Evolutionary conservation across 2,113 vertebrate genomes (phyloP).

Genomic region (Cochlearius cochlearius): DNA sequence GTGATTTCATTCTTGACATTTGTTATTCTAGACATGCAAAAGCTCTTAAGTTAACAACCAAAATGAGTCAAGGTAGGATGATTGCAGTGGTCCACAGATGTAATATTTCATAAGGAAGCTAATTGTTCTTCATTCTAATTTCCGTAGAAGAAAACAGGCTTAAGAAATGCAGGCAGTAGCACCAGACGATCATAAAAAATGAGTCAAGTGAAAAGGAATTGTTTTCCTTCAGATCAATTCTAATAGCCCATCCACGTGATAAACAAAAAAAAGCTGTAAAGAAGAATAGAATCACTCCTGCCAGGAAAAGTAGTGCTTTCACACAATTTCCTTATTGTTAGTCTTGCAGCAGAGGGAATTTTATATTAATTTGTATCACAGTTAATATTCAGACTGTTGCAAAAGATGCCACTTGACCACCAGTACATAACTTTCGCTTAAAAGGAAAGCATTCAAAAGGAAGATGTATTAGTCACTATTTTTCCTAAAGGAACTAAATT

Average conservation of each 20-base stretch:
- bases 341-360: neutral
- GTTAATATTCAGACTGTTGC: neutral
- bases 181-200: neutral
- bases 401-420: neutral
- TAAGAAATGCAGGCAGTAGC: neutral
- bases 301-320: neutral
- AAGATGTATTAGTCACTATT: neutral
- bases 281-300: neutral
- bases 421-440: neutral
- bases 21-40: neutral
- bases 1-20: neutral
- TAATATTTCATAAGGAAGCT: neutral
- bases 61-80: neutral
- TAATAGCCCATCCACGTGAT: rapidly evolving
- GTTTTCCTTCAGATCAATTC: neutral
- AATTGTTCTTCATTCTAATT: conserved; percentile 13
- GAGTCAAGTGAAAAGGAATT: neutral
- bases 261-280: neutral
- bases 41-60: conserved; percentile 1
- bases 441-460: neutral
- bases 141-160: neutral
- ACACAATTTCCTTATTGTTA: neutral
- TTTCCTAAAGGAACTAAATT: neutral
- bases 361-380: neutral
- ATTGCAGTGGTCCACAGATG: neutral